phyloP scores from a whole-genome alignment of 1,140 invertebrate genomes.

The Dufourea novaeangliae region DNA sequence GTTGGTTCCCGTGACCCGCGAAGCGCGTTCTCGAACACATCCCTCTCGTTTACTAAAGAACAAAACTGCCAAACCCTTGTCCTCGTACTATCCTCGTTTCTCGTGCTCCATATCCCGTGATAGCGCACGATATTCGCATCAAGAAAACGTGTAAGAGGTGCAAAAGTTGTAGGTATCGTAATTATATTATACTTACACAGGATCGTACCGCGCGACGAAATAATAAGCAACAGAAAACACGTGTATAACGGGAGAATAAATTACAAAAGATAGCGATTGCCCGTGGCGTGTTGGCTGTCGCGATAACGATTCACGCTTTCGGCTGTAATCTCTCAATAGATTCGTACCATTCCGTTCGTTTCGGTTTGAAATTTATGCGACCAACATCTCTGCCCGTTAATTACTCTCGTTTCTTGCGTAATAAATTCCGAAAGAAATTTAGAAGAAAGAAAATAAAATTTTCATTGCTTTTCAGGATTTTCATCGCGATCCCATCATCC shows the following conservation, averaged over 20 bases:
- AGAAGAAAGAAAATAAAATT: too few relatives aligned
- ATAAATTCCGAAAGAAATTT: too few relatives aligned
- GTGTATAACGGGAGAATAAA: neutral
- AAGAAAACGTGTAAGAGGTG: neutral
- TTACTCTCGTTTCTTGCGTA: neutral
- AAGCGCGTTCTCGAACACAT: slow-evolving; percentile 24
- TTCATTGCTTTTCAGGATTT: too few relatives aligned
- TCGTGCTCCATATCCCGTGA: neutral
- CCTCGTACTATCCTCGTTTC: slow-evolving; percentile 1
- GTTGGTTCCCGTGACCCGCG: slow-evolving; percentile 57
- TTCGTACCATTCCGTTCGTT: neutral
- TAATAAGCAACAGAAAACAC: neutral
- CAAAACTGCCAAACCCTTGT: neutral
- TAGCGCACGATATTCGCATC: neutral
- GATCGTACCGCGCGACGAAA: neutral
- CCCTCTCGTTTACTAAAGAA: slow-evolving; percentile 28
- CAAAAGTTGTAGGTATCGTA: neutral
- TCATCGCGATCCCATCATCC: too few relatives aligned
- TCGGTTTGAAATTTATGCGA: too few relatives aligned
- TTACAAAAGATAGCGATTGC: neutral
- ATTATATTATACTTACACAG: slow-evolving; percentile 44
- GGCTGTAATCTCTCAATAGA: neutral
- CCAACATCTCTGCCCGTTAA: neutral
- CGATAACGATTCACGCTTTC: neutral
- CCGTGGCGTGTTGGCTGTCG: too few relatives aligned